Evolutionary conservation across 2,113 vertebrate genomes (phyloP).

Genomic region (Chaetops frenatus): DNA sequence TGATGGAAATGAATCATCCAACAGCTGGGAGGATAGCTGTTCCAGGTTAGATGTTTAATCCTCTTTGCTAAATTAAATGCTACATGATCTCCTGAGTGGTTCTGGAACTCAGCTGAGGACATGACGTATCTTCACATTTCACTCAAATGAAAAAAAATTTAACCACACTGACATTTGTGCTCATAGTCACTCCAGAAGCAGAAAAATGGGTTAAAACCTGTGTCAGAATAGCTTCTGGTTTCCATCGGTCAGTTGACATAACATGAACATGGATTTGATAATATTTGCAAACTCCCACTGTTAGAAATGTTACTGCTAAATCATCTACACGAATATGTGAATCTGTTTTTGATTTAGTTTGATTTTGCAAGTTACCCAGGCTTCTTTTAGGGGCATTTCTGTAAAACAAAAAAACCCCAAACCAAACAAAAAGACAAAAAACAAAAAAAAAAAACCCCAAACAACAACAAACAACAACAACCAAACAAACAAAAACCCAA

Average conservation of each 20-base stretch:
- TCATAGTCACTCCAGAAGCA: background rate
- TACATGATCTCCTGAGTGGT: background rate
- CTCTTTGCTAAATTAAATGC: constrained; percentile 12
- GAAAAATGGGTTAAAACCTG: constrained; percentile 4
- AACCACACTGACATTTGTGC: background rate
- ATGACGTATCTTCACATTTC: background rate
- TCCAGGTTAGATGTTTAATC: constrained; percentile 76
- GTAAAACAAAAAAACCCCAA: background rate
- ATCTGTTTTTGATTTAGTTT: constrained; percentile 19
- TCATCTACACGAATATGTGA: background rate
- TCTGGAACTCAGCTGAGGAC: constrained; percentile 1
- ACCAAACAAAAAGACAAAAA: no score
- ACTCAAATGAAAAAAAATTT: background rate
- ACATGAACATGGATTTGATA: constrained; percentile 19
- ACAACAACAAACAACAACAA: no score
- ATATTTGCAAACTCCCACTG: constrained; percentile 2
- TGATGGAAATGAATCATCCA: constrained; percentile 89
- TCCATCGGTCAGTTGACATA: background rate
- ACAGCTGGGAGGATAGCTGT: constrained; percentile 83
- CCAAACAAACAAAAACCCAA: no score
- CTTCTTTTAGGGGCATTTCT: background rate
- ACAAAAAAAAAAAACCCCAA: no score
- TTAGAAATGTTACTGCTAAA: constrained; percentile 10
- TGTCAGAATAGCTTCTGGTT: background rate
- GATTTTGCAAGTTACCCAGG: background rate